Evolutionary conservation across 2,888 invertebrate species (phyloP), one percentile per base, ranked within the genome.

Genomic region (Hemaris fuciformis): DNA sequence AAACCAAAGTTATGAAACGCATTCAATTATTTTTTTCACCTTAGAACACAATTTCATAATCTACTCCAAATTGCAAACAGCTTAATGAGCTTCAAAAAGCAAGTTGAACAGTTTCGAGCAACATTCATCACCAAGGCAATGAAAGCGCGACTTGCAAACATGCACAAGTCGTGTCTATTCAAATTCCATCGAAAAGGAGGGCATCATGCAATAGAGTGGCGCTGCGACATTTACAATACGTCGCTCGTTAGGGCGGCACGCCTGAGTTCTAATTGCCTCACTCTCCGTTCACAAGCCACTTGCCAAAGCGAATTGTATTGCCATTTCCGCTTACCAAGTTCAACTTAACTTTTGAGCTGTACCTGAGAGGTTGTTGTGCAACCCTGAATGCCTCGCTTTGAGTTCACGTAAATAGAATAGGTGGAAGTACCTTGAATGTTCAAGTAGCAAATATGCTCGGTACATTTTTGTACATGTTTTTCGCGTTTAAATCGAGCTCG

Each of bases 231-330:
- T 57, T 58, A 66, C 64, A 64, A 66, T 61, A 64, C 45, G 13
- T 31, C 22, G 31, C 46, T 46, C 38, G 46, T 48, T 62, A 31
- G 34, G 34, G 38, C 6, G 13, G 60, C 45, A 57, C 60, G 60
- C 59, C 57, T 66, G 63, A 69, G 62, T 68, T 72, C 59, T 73
- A 73, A 73, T 74, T 73, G 73, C 69, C 63, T 66, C 45, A 34
- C 61, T 61, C 64, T n/a, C 42, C 61, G 48, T 53, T 53, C 59
- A 62, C 67, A 64, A 63, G 65, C 68, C 66, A 70, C 64, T 69
- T 67, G 64, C 62, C 60, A 60, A 68, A 67, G 64, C 64, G 61
- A 71, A 70, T 74, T 73, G 74, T 71, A 69, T 69, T 69, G 64
- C 70, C 62, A 61, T 59, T 69, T 68, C 61, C 66, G 62, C 58